phyloP scores from a whole-genome alignment of 2,797 vertebrate genomes.

The Gephyroberyx darwinii region DNA sequence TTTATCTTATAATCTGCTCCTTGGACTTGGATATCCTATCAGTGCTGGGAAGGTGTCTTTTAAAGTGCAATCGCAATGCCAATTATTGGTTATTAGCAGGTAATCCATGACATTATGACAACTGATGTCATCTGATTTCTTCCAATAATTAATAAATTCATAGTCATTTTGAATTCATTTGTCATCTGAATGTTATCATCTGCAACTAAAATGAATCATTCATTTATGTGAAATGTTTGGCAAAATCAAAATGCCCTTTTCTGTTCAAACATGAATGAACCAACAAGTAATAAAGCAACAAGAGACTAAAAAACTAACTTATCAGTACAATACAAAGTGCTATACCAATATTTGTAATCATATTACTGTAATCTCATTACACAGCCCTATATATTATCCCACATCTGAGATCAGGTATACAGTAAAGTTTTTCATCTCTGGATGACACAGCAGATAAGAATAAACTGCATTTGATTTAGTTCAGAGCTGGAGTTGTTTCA shows the following conservation, averaged over 20 bases:
- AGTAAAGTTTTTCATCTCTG: conserved; percentile 10
- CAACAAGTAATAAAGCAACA: neutral
- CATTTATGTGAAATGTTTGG: neutral
- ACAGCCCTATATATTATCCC: conserved; percentile 7
- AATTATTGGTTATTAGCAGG: neutral
- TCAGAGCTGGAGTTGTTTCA: neutral
- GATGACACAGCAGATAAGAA: neutral
- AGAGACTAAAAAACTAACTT: too few species aligned
- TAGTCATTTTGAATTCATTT: neutral
- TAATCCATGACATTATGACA: neutral
- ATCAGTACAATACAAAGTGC: too few species aligned
- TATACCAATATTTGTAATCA: neutral
- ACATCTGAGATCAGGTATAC: conserved; percentile 25
- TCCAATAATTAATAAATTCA: neutral
- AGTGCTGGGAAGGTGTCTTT: conserved; percentile 26
- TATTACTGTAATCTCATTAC: neutral
- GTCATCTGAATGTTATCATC: neutral
- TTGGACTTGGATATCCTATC: conserved; percentile 18
- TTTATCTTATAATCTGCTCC: neutral
- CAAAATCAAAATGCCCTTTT: neutral
- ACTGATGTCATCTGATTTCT: neutral
- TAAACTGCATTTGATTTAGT: neutral
- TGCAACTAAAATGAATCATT: neutral
- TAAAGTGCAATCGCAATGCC: conserved; percentile 21
- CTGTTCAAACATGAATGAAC: neutral